Conservation (phyloP, 2,113 vertebrate species). For the Pseudopipra pipra region DNA sequence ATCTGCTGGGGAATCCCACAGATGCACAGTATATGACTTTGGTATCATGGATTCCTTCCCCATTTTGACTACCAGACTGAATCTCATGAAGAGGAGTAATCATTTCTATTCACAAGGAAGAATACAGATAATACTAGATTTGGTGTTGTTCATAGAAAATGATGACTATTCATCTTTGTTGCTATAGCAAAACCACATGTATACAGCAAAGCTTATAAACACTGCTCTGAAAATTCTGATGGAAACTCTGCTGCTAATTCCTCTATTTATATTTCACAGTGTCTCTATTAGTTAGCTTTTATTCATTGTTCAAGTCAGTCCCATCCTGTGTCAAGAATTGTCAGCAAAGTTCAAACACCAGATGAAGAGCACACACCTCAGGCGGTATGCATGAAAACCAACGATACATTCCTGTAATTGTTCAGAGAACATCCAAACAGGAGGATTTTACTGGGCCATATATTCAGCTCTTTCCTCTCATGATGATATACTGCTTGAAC, state of each 20-base stretch:
- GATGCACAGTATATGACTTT: neutral
- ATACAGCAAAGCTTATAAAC: constrained; percentile 18
- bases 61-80: neutral
- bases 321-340: neutral
- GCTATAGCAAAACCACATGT: constrained; percentile 16
- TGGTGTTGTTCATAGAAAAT: neutral
- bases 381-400: fast-evolving
- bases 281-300: neutral
- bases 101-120: neutral
- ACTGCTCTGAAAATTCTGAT: neutral
- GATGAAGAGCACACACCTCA: neutral
- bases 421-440: neutral
- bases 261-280: neutral
- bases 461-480: neutral
- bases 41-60: neutral
- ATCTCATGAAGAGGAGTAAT: neutral
- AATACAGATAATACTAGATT: neutral
- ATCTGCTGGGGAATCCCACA: neutral
- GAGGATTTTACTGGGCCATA: neutral
- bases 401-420: neutral
- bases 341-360: neutral
- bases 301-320: neutral
- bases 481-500: neutral
- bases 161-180: constrained; percentile 3
- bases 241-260: neutral